These are phyloP conservation scores for Cerastis leucographa DNA, from an alignment of 2,888 invertebrate species.

Conservation along the genomic window DNA sequence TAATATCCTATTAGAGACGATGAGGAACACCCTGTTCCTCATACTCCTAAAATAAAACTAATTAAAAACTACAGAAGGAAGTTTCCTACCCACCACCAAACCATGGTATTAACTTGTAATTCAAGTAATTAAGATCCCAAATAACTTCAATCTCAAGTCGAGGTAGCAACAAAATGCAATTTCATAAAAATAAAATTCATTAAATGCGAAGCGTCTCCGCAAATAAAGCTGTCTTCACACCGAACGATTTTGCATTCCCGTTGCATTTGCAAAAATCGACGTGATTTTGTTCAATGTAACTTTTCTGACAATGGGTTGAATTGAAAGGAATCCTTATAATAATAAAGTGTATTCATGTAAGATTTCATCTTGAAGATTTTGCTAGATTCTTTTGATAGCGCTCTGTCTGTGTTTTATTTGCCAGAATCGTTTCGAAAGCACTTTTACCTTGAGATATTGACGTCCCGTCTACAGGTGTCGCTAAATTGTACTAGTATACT, in stretches of 20 bases:
- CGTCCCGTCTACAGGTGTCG: background rate
- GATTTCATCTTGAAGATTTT: conserved; percentile 3
- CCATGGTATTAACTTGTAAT: background rate
- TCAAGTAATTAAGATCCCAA: conserved; percentile 26
- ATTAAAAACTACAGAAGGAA: background rate
- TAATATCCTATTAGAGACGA: too few relatives aligned
- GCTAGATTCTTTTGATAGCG: background rate
- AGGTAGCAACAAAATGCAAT: conserved; percentile 49
- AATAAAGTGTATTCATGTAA: background rate
- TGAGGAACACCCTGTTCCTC: background rate
- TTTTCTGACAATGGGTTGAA: conserved; percentile 16
- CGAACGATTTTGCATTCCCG: background rate
- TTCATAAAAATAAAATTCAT: conserved; percentile 57
- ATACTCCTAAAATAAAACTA: background rate
- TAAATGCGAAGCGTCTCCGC: conserved; percentile 35
- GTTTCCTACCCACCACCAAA: background rate
- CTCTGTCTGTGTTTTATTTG: background rate
- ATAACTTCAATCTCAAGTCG: conserved; percentile 22
- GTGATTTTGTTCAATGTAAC: conserved; percentile 12
- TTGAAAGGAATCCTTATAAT: conserved; percentile 1
- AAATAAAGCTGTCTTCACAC: conserved; percentile 45
- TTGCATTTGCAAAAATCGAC: background rate
- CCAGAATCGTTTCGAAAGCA: too few relatives aligned
- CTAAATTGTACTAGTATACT: background rate
- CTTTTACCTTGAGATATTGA: background rate